phyloP scores from a whole-genome alignment of 2,113 vertebrate species.

The Pterophyllum scalare region DNA sequence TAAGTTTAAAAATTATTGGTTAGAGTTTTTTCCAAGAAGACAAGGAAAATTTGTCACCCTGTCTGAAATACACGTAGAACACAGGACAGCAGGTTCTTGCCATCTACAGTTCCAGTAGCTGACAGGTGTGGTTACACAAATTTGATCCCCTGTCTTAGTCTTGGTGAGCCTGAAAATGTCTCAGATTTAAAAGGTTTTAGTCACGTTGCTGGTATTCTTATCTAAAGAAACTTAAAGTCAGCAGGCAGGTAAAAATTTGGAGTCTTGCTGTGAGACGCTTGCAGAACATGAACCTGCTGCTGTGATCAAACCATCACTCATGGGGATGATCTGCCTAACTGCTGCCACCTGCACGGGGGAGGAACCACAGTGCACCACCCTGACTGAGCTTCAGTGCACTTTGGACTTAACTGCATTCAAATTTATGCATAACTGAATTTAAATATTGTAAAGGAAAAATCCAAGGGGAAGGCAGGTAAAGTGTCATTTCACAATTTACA shows the following conservation, averaged over 20 bases:
- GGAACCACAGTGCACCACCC: conserved; percentile 1
- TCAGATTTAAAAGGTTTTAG: background rate
- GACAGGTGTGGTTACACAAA: conserved; percentile 9
- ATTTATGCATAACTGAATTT: background rate
- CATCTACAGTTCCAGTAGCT: conserved; percentile 19
- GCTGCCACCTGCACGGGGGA: conserved; percentile 35
- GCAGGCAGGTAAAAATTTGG: conserved; percentile 36
- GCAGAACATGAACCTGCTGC: conserved; percentile 53
- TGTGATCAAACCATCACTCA: conserved; percentile 59
- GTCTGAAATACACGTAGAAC: conserved; percentile 4
- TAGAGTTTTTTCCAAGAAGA: background rate
- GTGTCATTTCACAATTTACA: too few relatives aligned
- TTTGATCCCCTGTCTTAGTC: conserved; percentile 5
- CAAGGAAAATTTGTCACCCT: background rate
- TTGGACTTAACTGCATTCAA: background rate
- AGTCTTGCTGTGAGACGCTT: conserved; percentile 50
- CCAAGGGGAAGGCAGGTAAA: background rate
- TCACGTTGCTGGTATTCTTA: background rate
- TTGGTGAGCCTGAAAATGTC: conserved; percentile 20
- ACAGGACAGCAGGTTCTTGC: background rate
- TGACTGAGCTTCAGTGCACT: background rate
- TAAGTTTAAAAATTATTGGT: background rate
- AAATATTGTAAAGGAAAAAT: background rate
- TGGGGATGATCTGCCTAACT: conserved; percentile 52
- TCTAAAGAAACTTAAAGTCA: conserved; percentile 26